Evolutionary conservation across 2,113 vertebrate species (phyloP).

Genomic region (Pachypanchax playfairii): DNA sequence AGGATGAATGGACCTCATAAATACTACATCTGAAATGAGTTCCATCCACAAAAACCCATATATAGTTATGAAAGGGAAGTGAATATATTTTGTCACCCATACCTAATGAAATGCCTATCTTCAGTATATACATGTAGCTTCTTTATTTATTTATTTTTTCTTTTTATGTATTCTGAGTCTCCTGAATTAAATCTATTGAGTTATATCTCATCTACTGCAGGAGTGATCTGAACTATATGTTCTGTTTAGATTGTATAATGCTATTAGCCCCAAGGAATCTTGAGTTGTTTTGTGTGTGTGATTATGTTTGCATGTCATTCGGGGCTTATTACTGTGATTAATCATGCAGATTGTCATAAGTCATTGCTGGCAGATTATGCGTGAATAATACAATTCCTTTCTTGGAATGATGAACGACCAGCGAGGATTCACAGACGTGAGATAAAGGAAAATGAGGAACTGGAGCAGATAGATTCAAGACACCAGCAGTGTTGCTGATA

Average conservation of each 20-base stretch:
- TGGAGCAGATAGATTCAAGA: slow-evolving; percentile 8
- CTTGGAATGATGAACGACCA: slow-evolving; percentile 5
- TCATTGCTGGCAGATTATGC: slow-evolving; percentile 26
- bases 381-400: slow-evolving; percentile 33
- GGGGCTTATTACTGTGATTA: slow-evolving; percentile 34
- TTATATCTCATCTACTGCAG: slow-evolving; percentile 1
- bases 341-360: slow-evolving; percentile 27
- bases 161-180: not conserved
- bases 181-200: slow-evolving; percentile 7
- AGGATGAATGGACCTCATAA: slow-evolving; percentile 53
- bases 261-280: not conserved
- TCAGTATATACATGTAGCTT: not conserved
- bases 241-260: not conserved
- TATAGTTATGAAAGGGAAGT: not conserved
- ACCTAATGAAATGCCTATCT: slow-evolving; percentile 16
- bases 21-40: slow-evolving; percentile 38
- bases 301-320: slow-evolving; percentile 18
- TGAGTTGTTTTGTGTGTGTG: not conserved
- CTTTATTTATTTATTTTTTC: not conserved
- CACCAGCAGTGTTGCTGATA: slow-evolving; percentile 1
- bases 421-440: slow-evolving; percentile 10
- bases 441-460: slow-evolving; percentile 26
- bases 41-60: slow-evolving; percentile 10
- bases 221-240: not conserved
- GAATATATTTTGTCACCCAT: not conserved